Evolutionary conservation across 2,797 vertebrate species (phyloP).

Genomic region (Macrochelys suwanniensis): DNA sequence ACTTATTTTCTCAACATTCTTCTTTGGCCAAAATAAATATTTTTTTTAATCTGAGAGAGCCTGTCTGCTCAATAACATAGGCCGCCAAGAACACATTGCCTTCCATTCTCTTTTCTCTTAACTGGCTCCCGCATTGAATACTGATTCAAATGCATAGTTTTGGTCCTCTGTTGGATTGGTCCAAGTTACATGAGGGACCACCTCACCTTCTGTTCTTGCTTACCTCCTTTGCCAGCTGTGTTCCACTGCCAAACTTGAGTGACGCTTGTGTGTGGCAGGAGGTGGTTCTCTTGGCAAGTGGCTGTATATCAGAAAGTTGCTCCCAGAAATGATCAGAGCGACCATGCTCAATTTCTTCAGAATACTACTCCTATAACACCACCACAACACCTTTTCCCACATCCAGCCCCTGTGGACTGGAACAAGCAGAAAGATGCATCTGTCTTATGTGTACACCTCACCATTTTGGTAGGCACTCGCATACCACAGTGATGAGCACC

Average conservation of each 20-base stretch:
- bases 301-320: background rate
- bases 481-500: accelerated
- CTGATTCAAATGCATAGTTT: background rate
- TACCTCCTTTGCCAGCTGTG: background rate
- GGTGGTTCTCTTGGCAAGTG: background rate
- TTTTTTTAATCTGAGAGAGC: background rate
- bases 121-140: background rate
- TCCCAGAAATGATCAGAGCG: background rate
- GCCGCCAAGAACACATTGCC: background rate
- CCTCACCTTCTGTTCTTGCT: background rate
- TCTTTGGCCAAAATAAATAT: background rate
- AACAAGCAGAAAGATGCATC: background rate
- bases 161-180: background rate
- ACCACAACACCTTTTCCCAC: background rate
- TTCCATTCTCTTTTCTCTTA: background rate
- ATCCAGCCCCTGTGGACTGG: background rate
- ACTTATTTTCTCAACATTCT: background rate
- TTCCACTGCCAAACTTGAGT: background rate
- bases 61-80: background rate
- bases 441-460: accelerated
- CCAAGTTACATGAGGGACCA: background rate
- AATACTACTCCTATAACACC: background rate
- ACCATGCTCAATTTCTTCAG: background rate
- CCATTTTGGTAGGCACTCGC: background rate
- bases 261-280: background rate